These are phyloP conservation scores for Bombus confusus DNA, from an alignment of 1,140 invertebrate species.

Conservation along the genomic window DNA sequence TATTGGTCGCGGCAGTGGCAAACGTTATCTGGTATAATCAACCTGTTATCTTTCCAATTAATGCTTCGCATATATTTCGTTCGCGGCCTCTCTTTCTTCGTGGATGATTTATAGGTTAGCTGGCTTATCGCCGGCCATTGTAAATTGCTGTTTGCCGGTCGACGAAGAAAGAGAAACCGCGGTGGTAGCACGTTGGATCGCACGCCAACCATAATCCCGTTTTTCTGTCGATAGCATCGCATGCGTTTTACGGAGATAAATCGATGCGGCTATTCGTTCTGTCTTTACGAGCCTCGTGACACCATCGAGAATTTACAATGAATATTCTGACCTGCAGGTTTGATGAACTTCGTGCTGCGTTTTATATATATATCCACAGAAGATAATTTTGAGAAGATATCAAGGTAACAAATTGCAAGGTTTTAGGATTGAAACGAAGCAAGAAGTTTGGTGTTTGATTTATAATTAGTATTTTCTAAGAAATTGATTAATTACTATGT, in stretches of 20 bases:
- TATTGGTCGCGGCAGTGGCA: slow-evolving; percentile 46
- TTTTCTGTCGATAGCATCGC: slow-evolving; percentile 14
- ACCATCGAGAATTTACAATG: background rate
- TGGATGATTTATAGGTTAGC: slow-evolving; percentile 26
- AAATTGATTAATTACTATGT: no score
- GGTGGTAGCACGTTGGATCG: background rate
- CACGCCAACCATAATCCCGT: background rate
- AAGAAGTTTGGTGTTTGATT: no score
- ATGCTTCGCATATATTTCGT: slow-evolving; percentile 12
- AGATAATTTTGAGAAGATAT: no score
- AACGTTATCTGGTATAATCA: slow-evolving; percentile 24
- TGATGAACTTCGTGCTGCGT: background rate
- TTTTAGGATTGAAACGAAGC: no score
- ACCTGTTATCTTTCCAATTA: slow-evolving; percentile 34
- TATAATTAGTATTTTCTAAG: no score
- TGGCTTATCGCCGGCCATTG: slow-evolving; percentile 14
- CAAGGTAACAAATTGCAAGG: no score
- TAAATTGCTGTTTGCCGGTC: slow-evolving; percentile 24
- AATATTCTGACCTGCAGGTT: background rate
- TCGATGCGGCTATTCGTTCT: background rate
- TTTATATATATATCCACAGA: no score
- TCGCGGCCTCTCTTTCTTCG: slow-evolving; percentile 17
- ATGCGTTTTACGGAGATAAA: background rate
- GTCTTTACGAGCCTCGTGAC: background rate
- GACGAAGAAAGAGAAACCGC: background rate